These are phyloP conservation scores for Drosophila ironensis DNA, from an alignment of 1,140 invertebrate genomes.

Conservation along the genomic window DNA sequence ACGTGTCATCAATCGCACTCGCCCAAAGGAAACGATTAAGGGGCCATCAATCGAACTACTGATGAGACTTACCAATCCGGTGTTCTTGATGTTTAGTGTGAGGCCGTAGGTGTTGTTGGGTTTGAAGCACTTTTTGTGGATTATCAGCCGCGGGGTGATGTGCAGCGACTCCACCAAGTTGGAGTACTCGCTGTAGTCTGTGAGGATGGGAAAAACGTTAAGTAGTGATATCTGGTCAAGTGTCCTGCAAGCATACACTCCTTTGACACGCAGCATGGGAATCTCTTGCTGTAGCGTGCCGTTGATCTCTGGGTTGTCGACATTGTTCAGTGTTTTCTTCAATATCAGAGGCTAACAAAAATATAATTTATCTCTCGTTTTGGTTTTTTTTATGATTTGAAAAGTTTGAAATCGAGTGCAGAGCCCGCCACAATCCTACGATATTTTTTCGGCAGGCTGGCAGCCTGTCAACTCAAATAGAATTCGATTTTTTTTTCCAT, in stretches of 20 bases:
- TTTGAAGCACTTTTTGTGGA: conserved; percentile 19
- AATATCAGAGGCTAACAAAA: not conserved
- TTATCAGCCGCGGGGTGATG: conserved; percentile 49
- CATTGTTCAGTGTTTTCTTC: not conserved
- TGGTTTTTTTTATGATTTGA: too few relatives aligned
- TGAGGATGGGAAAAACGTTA: not conserved
- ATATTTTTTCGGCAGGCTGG: not conserved
- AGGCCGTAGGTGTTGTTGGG: conserved; percentile 39
- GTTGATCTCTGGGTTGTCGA: not conserved
- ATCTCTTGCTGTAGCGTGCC: not conserved
- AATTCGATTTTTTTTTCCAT: not conserved
- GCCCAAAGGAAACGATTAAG: too few relatives aligned
- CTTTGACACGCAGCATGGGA: conserved; percentile 45
- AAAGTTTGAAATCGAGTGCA: conserved; percentile 1
- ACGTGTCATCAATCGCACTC: too few relatives aligned
- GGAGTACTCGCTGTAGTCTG: conserved; percentile 51
- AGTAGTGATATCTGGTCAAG: not conserved
- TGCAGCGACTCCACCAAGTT: conserved; percentile 54
- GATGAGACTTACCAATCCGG: conserved; percentile 42
- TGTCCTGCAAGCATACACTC: conserved; percentile 38
- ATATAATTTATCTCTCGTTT: not conserved
- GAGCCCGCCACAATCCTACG: not conserved
- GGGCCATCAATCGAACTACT: too few relatives aligned
- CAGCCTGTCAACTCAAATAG: not conserved
- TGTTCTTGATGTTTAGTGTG: conserved; percentile 42